phyloP scores from a whole-genome alignment of 1,140 invertebrate species.

The Pseudachorutes palmiensis region DNA sequence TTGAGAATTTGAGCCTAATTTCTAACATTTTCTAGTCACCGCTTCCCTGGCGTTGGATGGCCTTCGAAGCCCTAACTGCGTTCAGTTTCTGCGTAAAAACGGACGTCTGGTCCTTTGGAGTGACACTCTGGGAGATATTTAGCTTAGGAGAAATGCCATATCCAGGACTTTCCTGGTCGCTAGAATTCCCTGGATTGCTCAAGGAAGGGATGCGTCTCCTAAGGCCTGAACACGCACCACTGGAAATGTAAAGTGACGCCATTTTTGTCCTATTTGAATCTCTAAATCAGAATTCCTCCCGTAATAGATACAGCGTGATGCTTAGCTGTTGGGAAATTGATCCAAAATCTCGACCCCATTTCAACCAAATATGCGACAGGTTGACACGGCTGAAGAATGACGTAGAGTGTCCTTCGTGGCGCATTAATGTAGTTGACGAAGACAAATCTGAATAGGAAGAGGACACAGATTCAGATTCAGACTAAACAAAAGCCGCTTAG shows the following conservation, averaged over 20 bases:
- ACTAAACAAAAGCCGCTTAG: too few species aligned
- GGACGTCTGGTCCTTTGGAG: constrained; percentile 10
- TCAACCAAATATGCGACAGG: background rate
- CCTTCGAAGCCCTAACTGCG: constrained; percentile 6
- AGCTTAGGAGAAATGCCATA: constrained; percentile 10
- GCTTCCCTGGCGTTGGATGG: constrained; percentile 13
- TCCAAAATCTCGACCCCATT: background rate
- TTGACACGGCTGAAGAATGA: background rate
- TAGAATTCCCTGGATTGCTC: background rate
- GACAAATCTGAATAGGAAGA: background rate
- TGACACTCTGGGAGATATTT: constrained; percentile 18
- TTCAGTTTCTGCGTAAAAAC: background rate
- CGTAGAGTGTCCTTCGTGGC: background rate
- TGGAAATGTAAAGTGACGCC: constrained; percentile 4
- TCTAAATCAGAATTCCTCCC: background rate
- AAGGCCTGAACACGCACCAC: background rate
- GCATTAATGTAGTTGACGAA: background rate
- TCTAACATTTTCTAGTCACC: background rate
- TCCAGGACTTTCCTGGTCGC: constrained; percentile 1
- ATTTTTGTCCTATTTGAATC: background rate
- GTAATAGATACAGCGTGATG: background rate
- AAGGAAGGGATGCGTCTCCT: background rate
- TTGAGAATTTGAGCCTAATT: background rate
- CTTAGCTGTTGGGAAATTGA: background rate
- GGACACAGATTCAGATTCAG: too few species aligned